A percentile compares a stretch with the other conserved stretches of the same genome.
phyloP scores from a whole-genome alignment of 2,888 invertebrate genomes.

The Orchesellides sinensis region DNA sequence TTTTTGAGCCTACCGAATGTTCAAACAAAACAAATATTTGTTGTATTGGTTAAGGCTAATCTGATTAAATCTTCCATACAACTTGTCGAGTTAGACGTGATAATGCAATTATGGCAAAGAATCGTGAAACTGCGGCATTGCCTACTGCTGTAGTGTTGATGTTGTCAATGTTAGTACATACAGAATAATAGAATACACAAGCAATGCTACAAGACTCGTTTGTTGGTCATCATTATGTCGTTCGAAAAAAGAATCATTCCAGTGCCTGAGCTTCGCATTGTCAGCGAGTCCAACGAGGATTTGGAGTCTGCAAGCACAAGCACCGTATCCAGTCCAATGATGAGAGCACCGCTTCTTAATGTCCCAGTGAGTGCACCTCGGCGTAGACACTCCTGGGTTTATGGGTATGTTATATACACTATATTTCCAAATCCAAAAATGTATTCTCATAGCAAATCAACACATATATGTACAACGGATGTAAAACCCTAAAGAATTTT shows the following conservation, averaged over 20 bases:
- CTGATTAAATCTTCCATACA: conserved; percentile 26
- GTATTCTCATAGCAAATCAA: too few species aligned
- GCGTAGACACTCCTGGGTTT: conserved; percentile 68
- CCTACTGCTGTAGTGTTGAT: neutral
- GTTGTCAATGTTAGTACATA: neutral
- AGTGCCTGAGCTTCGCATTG: conserved; percentile 65
- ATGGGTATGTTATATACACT: conserved; percentile 39
- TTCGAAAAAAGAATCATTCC: conserved; percentile 65
- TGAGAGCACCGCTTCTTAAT: conserved; percentile 62
- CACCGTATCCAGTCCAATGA: conserved; percentile 64
- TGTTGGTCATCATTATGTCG: conserved; percentile 36
- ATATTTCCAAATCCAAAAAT: too few species aligned
- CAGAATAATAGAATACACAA: neutral
- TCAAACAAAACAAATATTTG: conserved; percentile 51
- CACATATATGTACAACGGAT: too few species aligned
- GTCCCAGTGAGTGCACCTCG: conserved; percentile 53
- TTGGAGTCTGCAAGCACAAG: conserved; percentile 64
- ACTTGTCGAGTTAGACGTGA: neutral
- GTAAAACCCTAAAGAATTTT: too few species aligned
- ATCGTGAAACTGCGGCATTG: neutral
- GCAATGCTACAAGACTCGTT: conserved; percentile 45
- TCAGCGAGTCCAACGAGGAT: conserved; percentile 66
- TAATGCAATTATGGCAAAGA: neutral
- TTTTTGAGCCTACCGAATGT: conserved; percentile 38
- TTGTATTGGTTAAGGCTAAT: conserved; percentile 43